Evolutionary conservation across 2,797 vertebrate genomes (phyloP), one percentile per base, ranked within the genome.

Genomic region (Peromyscus melanophrys): DNA sequence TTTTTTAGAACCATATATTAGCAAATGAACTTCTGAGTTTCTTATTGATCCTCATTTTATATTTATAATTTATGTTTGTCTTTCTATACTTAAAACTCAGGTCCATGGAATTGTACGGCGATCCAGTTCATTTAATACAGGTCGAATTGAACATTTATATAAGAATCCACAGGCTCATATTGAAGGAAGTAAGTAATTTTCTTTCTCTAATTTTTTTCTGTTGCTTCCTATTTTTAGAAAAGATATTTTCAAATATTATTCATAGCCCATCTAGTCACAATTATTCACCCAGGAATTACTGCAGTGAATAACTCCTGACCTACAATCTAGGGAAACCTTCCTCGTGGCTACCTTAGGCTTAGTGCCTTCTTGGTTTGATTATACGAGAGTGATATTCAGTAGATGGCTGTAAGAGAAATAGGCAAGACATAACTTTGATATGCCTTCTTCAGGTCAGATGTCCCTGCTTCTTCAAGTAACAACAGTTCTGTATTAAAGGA

Each of bases 51-150:
- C 11, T 94, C 11, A 57, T 29, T 94, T 77, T 8, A 34, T 31
- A 84, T 61, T 96, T 96, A 59, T 87, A 67, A 93, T 93, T 96
- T 96, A 1, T 0, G 97, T 81, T 95, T 17, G 11, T 93, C 57
- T 95, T 96, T 96, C 90, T 96, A 90, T n/a, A 81, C 31, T 59
- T 96, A 65, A 96, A 93, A 67, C 92, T 49, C 96, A 99, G 99
- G 99, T 99, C 92, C 99, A 99, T 31, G 99, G 99, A 65, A 99
- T 99, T 4, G 97, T 99, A 90, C 99, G 99, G 29, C 99, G 99
- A 63, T 99, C 99, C 94, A 99, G 99, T 97, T 99, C 99, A 88
- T 99, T 99, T 98, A 99, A 99, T 98, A 99, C 99, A 0, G 99
- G 99, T 52, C 99, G 99, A 85, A 99, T 99, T 80, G 99, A 99